Conservation (phyloP, 2,797 vertebrate species). For the Odontamblyopus lacepedii region DNA sequence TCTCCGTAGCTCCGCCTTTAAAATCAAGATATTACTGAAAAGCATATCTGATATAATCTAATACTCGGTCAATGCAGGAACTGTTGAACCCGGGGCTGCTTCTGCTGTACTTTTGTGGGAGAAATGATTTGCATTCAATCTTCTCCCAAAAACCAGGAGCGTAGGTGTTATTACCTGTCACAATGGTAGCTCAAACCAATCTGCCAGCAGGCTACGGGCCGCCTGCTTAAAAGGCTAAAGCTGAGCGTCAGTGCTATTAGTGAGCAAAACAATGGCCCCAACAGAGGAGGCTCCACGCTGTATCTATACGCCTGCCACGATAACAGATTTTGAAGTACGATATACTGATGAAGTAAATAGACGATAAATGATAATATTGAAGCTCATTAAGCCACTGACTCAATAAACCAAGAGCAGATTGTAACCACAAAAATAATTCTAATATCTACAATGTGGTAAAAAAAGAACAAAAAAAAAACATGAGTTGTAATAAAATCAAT, state of each 20-base stretch:
- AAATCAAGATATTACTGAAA: conserved; percentile 32
- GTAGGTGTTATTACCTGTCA: conserved; percentile 56
- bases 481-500: no score
- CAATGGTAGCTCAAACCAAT: conserved; percentile 55
- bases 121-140: conserved; percentile 65
- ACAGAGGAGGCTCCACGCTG: neutral
- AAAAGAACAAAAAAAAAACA: no score
- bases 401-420: no score
- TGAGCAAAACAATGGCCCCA: conserved; percentile 1
- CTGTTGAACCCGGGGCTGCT: conserved; percentile 39
- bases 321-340: no score
- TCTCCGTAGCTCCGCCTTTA: neutral
- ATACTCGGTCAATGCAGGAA: conserved; percentile 28
- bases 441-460: no score
- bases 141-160: conserved; percentile 24
- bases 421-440: no score
- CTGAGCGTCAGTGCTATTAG: neutral
- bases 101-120: conserved; percentile 30
- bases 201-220: conserved; percentile 43
- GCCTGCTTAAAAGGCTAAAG: conserved; percentile 27
- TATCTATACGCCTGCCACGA: no score
- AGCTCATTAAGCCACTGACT: no score
- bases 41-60: conserved; percentile 38
- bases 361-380: no score
- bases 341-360: no score